phyloP scores from a whole-genome alignment of 1,140 invertebrate genomes.

The Drosophila subobscura region DNA sequence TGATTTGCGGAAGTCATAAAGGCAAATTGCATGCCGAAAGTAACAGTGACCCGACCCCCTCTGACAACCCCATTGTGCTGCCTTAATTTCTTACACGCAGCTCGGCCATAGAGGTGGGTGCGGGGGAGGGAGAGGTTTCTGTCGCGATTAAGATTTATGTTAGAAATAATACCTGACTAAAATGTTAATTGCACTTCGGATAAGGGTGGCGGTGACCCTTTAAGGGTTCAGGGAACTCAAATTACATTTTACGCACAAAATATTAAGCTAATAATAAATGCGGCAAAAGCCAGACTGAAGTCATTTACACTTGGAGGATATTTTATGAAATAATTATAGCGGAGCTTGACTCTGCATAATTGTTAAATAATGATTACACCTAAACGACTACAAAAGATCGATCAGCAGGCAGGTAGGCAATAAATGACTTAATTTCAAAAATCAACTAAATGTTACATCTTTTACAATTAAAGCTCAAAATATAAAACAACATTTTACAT shows the following conservation, averaged over 20 bases:
- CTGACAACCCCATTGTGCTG: neutral
- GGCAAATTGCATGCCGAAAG: constrained; percentile 71
- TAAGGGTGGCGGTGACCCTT: constrained; percentile 42
- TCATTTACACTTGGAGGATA: no score
- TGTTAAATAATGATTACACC: no score
- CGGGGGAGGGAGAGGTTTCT: constrained; percentile 17
- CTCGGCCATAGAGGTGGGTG: neutral
- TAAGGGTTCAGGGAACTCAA: constrained; percentile 60
- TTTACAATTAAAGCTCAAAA: no score
- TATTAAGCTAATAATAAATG: constrained; percentile 1
- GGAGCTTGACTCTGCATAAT: no score
- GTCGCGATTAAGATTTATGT: constrained; percentile 71
- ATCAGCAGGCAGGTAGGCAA: neutral
- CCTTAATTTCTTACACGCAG: constrained; percentile 43
- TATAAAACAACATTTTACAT: neutral
- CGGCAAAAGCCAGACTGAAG: no score
- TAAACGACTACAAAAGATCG: no score
- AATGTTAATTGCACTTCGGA: constrained; percentile 44
- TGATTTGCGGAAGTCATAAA: constrained; percentile 75
- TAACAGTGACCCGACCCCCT: constrained; percentile 9
- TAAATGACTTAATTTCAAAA: neutral
- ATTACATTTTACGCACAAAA: constrained; percentile 1
- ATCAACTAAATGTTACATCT: neutral
- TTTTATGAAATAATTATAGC: no score
- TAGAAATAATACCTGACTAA: constrained; percentile 51